A percentile compares a stretch with the other conserved stretches of the same genome.
phyloP scores from a whole-genome alignment of 2,888 invertebrate genomes.

The Drosophila longiperda region DNA sequence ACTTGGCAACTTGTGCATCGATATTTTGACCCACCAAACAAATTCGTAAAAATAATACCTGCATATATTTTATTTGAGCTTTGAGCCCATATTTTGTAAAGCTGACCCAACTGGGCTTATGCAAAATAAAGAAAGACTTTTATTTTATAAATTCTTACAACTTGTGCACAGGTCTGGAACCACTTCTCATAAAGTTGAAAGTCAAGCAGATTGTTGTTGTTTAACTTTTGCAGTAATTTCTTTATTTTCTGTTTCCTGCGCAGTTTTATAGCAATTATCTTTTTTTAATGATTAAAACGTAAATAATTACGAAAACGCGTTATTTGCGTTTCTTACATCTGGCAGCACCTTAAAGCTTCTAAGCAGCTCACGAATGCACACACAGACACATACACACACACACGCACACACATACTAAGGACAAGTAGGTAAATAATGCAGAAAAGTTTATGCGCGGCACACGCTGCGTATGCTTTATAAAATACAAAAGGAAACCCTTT shows the following conservation, averaged over 20 bases:
- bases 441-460: conserved; percentile 35
- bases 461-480: conserved; percentile 48
- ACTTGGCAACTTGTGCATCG: neutral
- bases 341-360: conserved; percentile 12
- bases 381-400: conserved; percentile 19
- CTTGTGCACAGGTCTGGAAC: neutral
- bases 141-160: neutral
- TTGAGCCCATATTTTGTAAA: neutral
- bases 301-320: conserved; percentile 66
- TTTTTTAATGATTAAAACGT: conserved; percentile 64
- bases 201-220: conserved; percentile 7
- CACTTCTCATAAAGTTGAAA: conserved; percentile 3
- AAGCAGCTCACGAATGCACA: conserved; percentile 1
- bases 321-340: conserved; percentile 40
- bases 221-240: conserved; percentile 16
- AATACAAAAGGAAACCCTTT: conserved; percentile 34
- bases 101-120: neutral
- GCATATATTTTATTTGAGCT: neutral
- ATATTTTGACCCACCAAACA: neutral
- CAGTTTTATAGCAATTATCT: conserved; percentile 57
- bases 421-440: conserved; percentile 50
- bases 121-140: neutral
- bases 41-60: neutral
- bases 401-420: conserved; percentile 33
- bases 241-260: conserved; percentile 3